Evolutionary conservation across 2,888 invertebrate species (phyloP).

Genomic region (Ophraella communa): DNA sequence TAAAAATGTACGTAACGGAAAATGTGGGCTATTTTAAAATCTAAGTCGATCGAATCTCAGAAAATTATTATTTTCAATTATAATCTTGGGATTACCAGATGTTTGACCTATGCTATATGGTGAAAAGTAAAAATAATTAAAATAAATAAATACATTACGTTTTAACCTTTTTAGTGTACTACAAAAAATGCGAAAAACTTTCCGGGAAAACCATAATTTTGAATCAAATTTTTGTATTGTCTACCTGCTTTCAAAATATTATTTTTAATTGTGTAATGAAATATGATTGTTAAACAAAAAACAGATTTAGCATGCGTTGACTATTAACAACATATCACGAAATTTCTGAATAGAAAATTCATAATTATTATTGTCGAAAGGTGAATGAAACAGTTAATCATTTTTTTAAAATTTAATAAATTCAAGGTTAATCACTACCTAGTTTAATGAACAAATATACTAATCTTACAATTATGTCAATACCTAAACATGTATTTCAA

Average conservation of each 20-base stretch:
- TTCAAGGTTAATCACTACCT: background rate
- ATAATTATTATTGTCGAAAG: background rate
- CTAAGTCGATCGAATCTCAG: too few species aligned
- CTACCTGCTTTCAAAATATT: background rate
- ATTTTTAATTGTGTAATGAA: background rate
- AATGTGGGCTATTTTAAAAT: too few species aligned
- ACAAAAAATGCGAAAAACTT: too few species aligned
- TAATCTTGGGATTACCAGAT: too few species aligned
- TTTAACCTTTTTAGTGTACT: too few species aligned
- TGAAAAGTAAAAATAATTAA: too few species aligned
- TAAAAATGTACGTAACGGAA: too few species aligned
- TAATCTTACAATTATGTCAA: background rate
- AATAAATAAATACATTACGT: too few species aligned
- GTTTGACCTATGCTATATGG: too few species aligned
- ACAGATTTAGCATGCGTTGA: conserved; percentile 1
- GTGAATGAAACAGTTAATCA: conserved; percentile 5
- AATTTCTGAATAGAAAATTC: background rate
- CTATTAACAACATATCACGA: conserved; percentile 9
- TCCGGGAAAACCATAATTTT: too few species aligned
- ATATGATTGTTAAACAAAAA: background rate
- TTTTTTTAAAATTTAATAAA: background rate
- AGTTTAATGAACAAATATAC: background rate
- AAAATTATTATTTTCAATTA: too few species aligned
- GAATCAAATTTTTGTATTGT: background rate
- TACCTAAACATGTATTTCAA: too few species aligned